Percentiles rank a stretch among this genome's conserved stretches.
Conservation (phyloP, 1,140 invertebrate genomes). For the Drosophila arizonae region DNA sequence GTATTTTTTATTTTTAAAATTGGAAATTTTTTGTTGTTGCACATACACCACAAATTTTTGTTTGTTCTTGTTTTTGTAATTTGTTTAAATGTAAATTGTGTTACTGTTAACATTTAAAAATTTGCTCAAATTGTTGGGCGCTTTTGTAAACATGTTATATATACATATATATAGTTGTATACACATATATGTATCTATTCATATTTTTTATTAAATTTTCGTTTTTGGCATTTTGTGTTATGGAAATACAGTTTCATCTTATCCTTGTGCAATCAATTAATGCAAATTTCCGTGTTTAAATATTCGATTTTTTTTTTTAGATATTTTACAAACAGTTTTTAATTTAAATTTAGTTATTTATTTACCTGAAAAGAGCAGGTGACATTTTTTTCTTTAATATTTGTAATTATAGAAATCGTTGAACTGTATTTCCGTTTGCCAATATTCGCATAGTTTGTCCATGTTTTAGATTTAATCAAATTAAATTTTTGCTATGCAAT, state of each 20-base stretch:
- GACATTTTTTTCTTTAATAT: background rate
- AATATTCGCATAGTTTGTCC: background rate
- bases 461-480: conserved; percentile 22
- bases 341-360: conserved; percentile 20
- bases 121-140: conserved; percentile 20
- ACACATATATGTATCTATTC: background rate
- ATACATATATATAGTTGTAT: conserved; percentile 6
- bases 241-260: conserved; percentile 29
- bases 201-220: conserved; percentile 27
- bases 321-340: conserved; percentile 25
- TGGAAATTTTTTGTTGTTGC: conserved; percentile 57
- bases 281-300: conserved; percentile 16
- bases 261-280: conserved; percentile 17
- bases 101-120: conserved; percentile 42
- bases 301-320: conserved; percentile 11
- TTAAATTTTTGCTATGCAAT: conserved; percentile 32
- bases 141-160: conserved; percentile 24
- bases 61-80: conserved; percentile 19
- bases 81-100: conserved; percentile 43
- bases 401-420: conserved; percentile 17
- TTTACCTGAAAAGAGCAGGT: conserved; percentile 11
- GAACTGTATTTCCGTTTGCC: conserved; percentile 31
- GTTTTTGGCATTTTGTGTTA: conserved; percentile 6
- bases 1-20: conserved; percentile 74
- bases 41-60: conserved; percentile 67